Evolutionary conservation across 1,140 invertebrate species (phyloP).

Genomic region (Pantala flavescens): DNA sequence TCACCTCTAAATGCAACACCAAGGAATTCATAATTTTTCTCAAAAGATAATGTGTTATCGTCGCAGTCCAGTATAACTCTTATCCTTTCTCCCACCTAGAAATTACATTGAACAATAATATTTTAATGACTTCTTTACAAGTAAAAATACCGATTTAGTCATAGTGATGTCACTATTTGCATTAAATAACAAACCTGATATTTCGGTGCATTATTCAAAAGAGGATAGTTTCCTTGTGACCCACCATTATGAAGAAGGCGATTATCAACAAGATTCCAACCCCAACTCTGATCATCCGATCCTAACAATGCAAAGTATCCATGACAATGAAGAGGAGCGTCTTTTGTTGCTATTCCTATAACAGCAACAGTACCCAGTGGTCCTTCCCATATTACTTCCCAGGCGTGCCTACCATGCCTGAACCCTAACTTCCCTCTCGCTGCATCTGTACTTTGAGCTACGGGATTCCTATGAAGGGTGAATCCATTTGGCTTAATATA

Average conservation of each 20-base stretch:
- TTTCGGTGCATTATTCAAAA: conserved; percentile 93
- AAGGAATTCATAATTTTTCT: conserved; percentile 97
- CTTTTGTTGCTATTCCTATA: conserved; percentile 90
- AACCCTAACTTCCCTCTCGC: conserved; percentile 92
- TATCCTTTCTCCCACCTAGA: conserved; percentile 90
- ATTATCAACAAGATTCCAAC: conserved; percentile 98
- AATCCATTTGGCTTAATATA: conserved; percentile 96
- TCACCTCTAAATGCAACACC: conserved; percentile 93
- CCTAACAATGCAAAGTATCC: conserved; percentile 92
- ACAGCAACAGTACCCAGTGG: conserved; percentile 92
- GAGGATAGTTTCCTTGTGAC: conserved; percentile 87
- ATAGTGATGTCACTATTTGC: conserved; percentile 24
- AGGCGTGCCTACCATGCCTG: conserved; percentile 84
- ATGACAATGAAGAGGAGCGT: conserved; percentile 78
- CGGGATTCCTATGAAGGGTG: conserved; percentile 93
- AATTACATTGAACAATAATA: conserved; percentile 21
- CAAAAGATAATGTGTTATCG: conserved; percentile 92
- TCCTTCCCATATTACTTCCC: conserved; percentile 99
- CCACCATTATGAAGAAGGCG: conserved; percentile 94
- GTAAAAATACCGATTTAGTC: background rate
- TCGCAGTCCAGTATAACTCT: conserved; percentile 96
- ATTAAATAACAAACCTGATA: conserved; percentile 64
- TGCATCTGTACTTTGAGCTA: conserved; percentile 97
- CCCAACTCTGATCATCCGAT: conserved; percentile 95
- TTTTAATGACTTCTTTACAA: conserved; percentile 16